A percentile compares a stretch with the other conserved stretches of the same genome.
These are phyloP conservation scores for Tapera naevia DNA, from an alignment of 2,797 vertebrate species.

Conservation along the genomic window DNA sequence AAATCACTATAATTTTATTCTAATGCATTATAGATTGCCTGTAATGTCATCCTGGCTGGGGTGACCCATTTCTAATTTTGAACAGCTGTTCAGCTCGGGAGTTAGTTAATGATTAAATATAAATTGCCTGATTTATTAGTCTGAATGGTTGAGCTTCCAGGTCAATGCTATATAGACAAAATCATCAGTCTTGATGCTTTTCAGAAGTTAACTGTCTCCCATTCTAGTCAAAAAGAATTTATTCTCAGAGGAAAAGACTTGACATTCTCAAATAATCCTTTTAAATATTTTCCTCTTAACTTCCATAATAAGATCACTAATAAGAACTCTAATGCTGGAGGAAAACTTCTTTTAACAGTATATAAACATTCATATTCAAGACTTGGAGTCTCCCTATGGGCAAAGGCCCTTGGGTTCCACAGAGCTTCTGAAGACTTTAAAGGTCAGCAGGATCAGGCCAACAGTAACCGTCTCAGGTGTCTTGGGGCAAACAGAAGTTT, in stretches of 20 bases:
- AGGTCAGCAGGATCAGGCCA: neutral
- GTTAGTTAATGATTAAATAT: slow-evolving; percentile 99
- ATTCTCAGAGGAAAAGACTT: slow-evolving; percentile 77
- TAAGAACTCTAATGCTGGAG: neutral
- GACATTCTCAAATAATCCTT: slow-evolving; percentile 74
- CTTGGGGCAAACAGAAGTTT: neutral
- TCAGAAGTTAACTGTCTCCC: slow-evolving; percentile 91
- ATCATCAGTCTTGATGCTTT: slow-evolving; percentile 98
- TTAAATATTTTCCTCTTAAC: slow-evolving; percentile 45
- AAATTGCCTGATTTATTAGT: slow-evolving; percentile 99
- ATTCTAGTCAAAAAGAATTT: slow-evolving; percentile 88
- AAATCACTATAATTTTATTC: slow-evolving; percentile 99
- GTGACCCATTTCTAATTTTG: slow-evolving; percentile 99
- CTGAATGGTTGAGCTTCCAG: slow-evolving; percentile 96
- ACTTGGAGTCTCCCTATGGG: neutral
- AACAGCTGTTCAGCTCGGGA: slow-evolving; percentile 99
- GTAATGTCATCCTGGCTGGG: slow-evolving; percentile 97
- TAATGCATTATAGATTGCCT: slow-evolving; percentile 99
- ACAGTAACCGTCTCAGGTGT: accelerated
- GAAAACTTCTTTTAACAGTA: neutral
- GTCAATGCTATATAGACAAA: slow-evolving; percentile 98
- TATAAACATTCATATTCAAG: neutral
- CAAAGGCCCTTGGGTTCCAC: neutral
- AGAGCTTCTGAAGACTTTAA: neutral
- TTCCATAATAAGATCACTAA: slow-evolving; percentile 10